A percentile compares a stretch with the other conserved stretches of the same genome.
phyloP scores from a whole-genome alignment of 2,797 vertebrate species.

The Erpetoichthys calabaricus region DNA sequence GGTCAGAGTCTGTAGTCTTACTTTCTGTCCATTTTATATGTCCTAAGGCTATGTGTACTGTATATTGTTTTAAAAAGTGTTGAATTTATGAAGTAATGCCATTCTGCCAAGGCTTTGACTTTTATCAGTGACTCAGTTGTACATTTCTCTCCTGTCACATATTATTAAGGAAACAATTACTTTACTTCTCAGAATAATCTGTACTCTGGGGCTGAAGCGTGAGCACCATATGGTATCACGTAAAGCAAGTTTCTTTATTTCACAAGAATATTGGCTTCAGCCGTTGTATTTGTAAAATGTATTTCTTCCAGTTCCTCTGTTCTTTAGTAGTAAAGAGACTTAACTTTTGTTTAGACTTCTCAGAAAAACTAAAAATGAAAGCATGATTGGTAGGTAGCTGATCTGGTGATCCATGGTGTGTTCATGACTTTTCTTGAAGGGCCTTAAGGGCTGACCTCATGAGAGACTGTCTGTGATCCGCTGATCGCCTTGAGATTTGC shows the following conservation, averaged over 20 bases:
- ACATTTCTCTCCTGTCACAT: conserved; percentile 37
- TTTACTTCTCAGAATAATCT: conserved; percentile 28
- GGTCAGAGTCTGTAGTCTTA: no score
- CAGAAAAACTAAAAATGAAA: no score
- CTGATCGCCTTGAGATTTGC: no score
- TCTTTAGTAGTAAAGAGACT: conserved; percentile 13
- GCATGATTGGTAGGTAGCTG: no score
- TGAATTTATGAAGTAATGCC: no score
- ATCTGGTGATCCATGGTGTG: no score
- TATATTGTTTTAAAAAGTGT: no score
- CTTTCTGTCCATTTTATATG: no score
- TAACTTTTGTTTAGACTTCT: conserved; percentile 3
- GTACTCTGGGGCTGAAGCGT: conserved; percentile 25
- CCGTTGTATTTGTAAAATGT: conserved; percentile 2
- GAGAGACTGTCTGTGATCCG: no score
- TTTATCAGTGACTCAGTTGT: conserved; percentile 24
- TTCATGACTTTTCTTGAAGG: no score
- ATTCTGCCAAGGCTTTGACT: conserved; percentile 14
- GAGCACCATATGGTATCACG: conserved; percentile 17
- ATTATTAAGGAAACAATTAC: conserved; percentile 42
- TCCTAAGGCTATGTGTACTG: no score
- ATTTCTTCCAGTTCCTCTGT: conserved; percentile 17
- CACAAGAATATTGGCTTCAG: conserved; percentile 17
- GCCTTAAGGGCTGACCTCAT: no score
- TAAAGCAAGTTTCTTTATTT: conserved; percentile 16